A percentile compares a stretch with the other conserved stretches of the same genome.
Conservation (phyloP, 1,140 invertebrate genomes). For the Drosophila busckii region DNA sequence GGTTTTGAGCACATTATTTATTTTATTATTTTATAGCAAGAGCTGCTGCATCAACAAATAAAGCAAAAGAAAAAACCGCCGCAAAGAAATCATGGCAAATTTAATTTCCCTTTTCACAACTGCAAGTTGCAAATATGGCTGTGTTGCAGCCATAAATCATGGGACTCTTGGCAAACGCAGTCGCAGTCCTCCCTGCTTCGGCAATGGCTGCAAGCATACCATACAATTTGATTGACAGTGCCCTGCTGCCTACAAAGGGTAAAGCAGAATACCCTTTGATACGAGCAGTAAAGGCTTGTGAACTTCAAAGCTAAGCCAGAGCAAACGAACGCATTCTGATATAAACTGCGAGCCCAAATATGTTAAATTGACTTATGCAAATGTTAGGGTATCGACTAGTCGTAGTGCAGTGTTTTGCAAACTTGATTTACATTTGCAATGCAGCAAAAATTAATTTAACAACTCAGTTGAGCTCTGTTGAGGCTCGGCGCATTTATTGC, state of each 20-base stretch:
- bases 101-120: conserved; percentile 54
- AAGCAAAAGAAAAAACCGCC: conserved; percentile 15
- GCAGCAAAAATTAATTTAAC: conserved; percentile 77
- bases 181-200: conserved; percentile 11
- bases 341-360: too few species aligned
- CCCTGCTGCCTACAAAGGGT: conserved; percentile 15
- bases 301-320: too few species aligned
- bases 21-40: conserved; percentile 21
- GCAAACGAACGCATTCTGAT: too few species aligned
- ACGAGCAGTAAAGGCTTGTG: too few species aligned
- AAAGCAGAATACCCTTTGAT: conserved; percentile 19
- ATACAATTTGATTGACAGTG: conserved; percentile 57
- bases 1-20: conserved; percentile 58
- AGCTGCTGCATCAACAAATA: too few species aligned
- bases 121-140: conserved; percentile 39
- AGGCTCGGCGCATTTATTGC: conserved; percentile 53
- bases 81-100: conserved; percentile 48
- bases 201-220: conserved; percentile 11
- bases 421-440: conserved; percentile 42
- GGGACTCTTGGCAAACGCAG: conserved; percentile 54
- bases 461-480: conserved; percentile 72
- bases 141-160: conserved; percentile 57
- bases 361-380: too few species aligned
- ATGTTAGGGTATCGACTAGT: conserved; percentile 1
- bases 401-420: conserved; percentile 10